Conservation (phyloP, 2,113 vertebrate genomes). For the Chauna torquata region DNA sequence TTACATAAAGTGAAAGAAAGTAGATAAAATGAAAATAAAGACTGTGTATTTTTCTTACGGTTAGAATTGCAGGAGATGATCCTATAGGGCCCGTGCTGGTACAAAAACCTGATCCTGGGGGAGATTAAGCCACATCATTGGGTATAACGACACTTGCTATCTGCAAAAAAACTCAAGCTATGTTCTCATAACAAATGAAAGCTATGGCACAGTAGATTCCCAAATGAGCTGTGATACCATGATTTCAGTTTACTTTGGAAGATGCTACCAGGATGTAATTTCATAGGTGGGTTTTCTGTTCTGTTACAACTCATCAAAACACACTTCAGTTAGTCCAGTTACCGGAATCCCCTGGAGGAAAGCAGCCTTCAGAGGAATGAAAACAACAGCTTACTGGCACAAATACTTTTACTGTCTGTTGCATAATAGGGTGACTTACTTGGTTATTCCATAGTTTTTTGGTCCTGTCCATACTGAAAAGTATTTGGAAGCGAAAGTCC, state of each 20-base stretch:
- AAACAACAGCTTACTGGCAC: background rate
- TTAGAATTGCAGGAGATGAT: background rate
- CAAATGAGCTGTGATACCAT: slow-evolving; percentile 4
- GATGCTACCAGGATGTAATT: slow-evolving; percentile 52
- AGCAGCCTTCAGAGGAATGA: slow-evolving; percentile 38
- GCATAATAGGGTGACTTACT: slow-evolving; percentile 11
- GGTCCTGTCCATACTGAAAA: background rate
- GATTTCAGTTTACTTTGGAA: slow-evolving; percentile 61
- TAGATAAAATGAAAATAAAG: background rate
- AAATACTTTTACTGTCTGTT: slow-evolving; percentile 11
- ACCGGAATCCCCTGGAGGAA: slow-evolving; percentile 61
- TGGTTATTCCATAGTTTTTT: background rate
- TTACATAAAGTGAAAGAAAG: background rate
- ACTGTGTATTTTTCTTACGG: background rate
- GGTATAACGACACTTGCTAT: background rate
- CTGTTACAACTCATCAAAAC: slow-evolving; percentile 54
- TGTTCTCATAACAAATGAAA: slow-evolving; percentile 9
- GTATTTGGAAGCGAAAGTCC: background rate
- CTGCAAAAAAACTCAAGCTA: background rate
- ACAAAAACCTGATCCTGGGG: background rate
- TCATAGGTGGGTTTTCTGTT: slow-evolving; percentile 47
- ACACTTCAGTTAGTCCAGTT: slow-evolving; percentile 40
- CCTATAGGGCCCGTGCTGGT: background rate
- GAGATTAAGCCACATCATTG: background rate
- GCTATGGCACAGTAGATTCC: background rate